A percentile compares a stretch with the other conserved stretches of the same genome.
Conservation (phyloP, 2,888 invertebrate genomes). For the Apodemia duryi region DNA sequence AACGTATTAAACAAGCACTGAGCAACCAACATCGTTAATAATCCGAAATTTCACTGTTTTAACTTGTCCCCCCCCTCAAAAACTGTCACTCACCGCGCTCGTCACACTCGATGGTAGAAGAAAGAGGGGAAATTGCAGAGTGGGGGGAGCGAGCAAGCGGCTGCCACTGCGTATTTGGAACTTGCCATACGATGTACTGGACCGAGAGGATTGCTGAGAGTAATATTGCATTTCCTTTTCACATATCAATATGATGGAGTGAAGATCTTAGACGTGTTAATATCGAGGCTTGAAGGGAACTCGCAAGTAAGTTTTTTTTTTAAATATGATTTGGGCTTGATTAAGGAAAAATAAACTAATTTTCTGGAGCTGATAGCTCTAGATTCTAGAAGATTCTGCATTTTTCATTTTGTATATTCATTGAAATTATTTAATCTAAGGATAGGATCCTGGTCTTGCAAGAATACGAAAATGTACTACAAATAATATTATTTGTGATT, state of each 20-base stretch:
- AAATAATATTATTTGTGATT: no score
- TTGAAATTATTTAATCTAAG: no score
- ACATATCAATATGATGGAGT: conserved; percentile 91
- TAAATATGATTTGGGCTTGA: background rate
- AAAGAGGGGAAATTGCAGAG: conserved; percentile 83
- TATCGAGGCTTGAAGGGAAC: conserved; percentile 87
- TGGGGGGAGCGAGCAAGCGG: conserved; percentile 91
- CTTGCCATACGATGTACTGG: conserved; percentile 92
- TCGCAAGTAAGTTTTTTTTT: conserved; percentile 81
- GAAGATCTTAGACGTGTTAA: conserved; percentile 88
- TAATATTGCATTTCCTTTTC: conserved; percentile 91
- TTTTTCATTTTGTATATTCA: no score
- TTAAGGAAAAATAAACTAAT: no score
- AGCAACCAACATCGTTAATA: conserved; percentile 10
- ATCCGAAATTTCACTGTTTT: conserved; percentile 19
- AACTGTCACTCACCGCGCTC: conserved; percentile 50
- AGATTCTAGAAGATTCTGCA: no score
- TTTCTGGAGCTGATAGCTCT: no score
- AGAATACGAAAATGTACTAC: no score
- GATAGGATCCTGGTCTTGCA: no score
- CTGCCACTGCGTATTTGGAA: conserved; percentile 96
- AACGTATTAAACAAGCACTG: background rate
- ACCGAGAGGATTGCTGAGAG: conserved; percentile 88
- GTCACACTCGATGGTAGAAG: conserved; percentile 54
- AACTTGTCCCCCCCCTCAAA: conserved; percentile 27